Evolutionary conservation across 2,888 invertebrate species (phyloP), one percentile per base, ranked within the genome.

Genomic region (Acrobasis repandana): DNA sequence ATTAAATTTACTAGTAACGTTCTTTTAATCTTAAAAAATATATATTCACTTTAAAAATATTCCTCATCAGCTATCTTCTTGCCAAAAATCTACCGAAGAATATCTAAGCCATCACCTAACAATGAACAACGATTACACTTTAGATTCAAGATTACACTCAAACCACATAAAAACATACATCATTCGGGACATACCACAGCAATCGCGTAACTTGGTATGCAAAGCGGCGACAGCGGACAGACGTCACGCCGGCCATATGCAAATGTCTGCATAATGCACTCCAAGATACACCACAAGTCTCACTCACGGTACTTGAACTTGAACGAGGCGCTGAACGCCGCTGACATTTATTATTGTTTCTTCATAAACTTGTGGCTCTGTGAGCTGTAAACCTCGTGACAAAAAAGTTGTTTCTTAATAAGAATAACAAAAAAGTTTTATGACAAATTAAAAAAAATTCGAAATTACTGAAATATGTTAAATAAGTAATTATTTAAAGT

Each of bases 261-360:
- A 72, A 76, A 75, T 60, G 73, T 73, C 75, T 69, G 67, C 84
- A 86, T 80, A 85, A 80, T 78, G 75, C 58, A 75, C 58, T 61
- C 61, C 70, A 65, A 58, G 67, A 68, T 65, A 64, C 58, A 56
- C 28, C 4, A 3, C 20, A 28, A 28, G 58, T 66, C 68, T 73
- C 70, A 71, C 66, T 69, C 73, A 80, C 36, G 54, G 83, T 85
- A 85, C 86, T 88, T 90, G 89, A 90, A 90, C 90, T 90, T 87
- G 86, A 84, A 76, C 62, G 72, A 73, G 75, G 66, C 75, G 68
- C 67, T 79, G 81, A 81, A 68, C 76, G 72, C 69, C 34, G 68
- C 67, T 75, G 71, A 74, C 75, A 75, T 74, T 74, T 72, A 43
- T n/a, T 11, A 5, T 43, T 43, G 38, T 38, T 43, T 43, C 43